A percentile compares a stretch with the other conserved stretches of the same genome.
These are phyloP conservation scores for Glyphotaelius pellucidus DNA, from an alignment of 2,888 invertebrate genomes.

Conservation along the genomic window DNA sequence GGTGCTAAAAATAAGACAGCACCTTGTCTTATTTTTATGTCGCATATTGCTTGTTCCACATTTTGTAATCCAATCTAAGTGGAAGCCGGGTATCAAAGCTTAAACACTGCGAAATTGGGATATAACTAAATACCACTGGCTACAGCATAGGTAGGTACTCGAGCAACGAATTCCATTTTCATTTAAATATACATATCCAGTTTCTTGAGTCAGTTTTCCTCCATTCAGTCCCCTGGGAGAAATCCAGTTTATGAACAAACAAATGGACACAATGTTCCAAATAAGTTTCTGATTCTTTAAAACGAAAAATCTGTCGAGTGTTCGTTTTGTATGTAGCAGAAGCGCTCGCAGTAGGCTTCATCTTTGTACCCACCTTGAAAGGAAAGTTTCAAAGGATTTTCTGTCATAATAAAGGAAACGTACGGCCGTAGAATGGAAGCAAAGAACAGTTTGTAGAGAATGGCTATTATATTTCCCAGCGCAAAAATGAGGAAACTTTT, in stretches of 20 bases:
- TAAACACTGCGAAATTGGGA: neutral
- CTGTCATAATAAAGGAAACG: conserved; percentile 58
- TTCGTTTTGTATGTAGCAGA: conserved; percentile 20
- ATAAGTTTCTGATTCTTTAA: conserved; percentile 26
- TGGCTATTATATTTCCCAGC: conserved; percentile 55
- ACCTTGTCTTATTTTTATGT: neutral
- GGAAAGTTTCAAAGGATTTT: conserved; percentile 55
- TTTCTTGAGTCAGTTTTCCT: neutral
- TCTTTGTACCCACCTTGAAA: conserved; percentile 49
- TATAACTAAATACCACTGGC: neutral
- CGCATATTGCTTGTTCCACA: neutral
- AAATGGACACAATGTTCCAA: conserved; percentile 36
- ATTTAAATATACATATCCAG: neutral
- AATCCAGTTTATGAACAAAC: conserved; percentile 31
- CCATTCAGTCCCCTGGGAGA: neutral
- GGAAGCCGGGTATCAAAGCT: neutral
- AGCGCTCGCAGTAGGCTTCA: conserved; percentile 20
- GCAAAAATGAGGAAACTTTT: conserved; percentile 43
- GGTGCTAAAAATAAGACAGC: neutral
- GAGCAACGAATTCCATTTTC: neutral
- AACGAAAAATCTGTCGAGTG: conserved; percentile 12
- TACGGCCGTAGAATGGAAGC: conserved; percentile 49
- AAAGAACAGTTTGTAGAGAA: conserved; percentile 52
- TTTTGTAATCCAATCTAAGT: neutral
- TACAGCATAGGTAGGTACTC: neutral